Evolutionary conservation across 1,140 invertebrate genomes (phyloP).

Genomic region (Temnothorax curvispinosus): DNA sequence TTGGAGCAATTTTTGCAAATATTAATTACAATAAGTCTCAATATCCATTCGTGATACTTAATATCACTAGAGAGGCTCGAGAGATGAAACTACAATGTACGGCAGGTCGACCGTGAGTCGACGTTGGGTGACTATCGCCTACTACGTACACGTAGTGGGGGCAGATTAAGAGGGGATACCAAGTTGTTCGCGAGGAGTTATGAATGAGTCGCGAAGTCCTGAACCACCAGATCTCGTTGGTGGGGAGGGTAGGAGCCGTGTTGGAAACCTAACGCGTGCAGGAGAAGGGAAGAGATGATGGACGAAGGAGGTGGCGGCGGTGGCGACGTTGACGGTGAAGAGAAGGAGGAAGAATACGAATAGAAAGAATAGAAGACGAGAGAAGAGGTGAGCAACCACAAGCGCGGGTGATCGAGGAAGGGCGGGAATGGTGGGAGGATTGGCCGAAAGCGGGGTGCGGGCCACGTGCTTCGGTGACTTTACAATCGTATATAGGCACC

Average conservation of each 20-base stretch:
- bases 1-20: background rate
- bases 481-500: conserved; percentile 79
- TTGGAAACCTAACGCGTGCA: conserved; percentile 40
- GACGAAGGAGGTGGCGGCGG: conserved; percentile 41
- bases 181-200: conserved; percentile 79
- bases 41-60: background rate
- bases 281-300: conserved; percentile 51
- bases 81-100: conserved; percentile 35
- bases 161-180: conserved; percentile 66
- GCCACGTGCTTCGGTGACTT: conserved; percentile 78
- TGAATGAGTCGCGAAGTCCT: conserved; percentile 79
- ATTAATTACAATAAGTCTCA: background rate
- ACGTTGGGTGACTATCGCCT: conserved; percentile 60
- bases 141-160: conserved; percentile 68
- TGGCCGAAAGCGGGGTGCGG: conserved; percentile 75
- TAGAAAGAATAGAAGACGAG: background rate
- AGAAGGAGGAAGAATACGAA: conserved; percentile 51
- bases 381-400: conserved; percentile 58
- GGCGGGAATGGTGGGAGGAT: conserved; percentile 73
- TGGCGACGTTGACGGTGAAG: conserved; percentile 59
- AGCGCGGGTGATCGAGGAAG: conserved; percentile 65
- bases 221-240: conserved; percentile 55
- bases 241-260: conserved; percentile 36
- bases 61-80: conserved; percentile 45
- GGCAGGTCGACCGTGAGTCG: conserved; percentile 53